phyloP scores from a whole-genome alignment of 2,113 vertebrate genomes.

The Passer domesticus region DNA sequence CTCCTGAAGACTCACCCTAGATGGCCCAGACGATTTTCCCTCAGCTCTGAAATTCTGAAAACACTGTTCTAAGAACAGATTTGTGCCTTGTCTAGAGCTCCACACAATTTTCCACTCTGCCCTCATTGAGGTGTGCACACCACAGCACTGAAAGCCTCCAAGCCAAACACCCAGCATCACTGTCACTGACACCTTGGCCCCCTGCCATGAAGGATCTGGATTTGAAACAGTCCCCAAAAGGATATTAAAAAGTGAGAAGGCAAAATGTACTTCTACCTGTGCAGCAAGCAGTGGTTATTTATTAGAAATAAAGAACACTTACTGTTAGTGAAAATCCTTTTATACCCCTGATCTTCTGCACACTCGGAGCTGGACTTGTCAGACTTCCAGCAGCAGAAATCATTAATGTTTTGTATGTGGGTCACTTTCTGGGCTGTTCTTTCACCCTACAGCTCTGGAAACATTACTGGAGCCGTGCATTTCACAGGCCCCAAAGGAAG shows the following conservation, averaged over 20 bases:
- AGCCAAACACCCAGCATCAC: neutral
- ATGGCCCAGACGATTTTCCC: neutral
- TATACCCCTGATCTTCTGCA: neutral
- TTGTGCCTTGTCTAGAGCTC: neutral
- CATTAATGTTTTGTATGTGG: accelerated
- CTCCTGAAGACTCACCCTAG: neutral
- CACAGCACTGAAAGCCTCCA: neutral
- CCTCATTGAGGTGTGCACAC: accelerated
- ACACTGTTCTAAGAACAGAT: accelerated
- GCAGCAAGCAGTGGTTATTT: neutral
- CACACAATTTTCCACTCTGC: accelerated
- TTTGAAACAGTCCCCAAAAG: neutral
- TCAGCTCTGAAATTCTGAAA: neutral
- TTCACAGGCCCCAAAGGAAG: neutral
- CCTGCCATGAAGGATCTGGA: neutral
- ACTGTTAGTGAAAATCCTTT: constrained; percentile 29
- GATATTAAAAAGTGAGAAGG: neutral
- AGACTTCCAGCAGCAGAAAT: neutral
- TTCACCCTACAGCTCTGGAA: neutral
- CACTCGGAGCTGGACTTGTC: neutral
- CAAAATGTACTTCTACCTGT: neutral
- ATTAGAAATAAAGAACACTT: neutral
- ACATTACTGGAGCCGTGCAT: neutral
- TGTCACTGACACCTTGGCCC: neutral
- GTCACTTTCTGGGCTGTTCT: neutral